A percentile compares a stretch with the other conserved stretches of the same genome.
Conservation (phyloP, 2,797 vertebrate genomes). For the Phoebastria nigripes region DNA sequence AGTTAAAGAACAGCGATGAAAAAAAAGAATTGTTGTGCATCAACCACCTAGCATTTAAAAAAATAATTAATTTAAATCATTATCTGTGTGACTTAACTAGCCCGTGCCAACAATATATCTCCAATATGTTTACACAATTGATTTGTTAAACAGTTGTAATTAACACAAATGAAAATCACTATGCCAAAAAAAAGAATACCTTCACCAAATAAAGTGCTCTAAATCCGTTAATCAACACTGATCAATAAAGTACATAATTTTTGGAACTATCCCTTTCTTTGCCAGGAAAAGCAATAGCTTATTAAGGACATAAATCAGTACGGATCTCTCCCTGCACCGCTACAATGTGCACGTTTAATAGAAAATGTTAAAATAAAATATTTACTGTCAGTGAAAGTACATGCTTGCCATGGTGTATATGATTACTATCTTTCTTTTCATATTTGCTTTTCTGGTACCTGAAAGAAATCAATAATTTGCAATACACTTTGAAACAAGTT, state of each 20-base stretch:
- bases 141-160: background rate
- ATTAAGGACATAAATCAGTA: background rate
- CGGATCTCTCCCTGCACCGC: background rate
- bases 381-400: background rate
- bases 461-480: constrained; percentile 16
- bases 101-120: background rate
- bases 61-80: background rate
- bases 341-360: background rate
- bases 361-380: background rate
- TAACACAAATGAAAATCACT: background rate
- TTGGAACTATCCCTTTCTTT: background rate
- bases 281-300: background rate
- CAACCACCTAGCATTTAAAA: background rate
- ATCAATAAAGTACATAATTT: background rate
- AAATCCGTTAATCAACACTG: background rate
- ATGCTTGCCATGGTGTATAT: background rate
- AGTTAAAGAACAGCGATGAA: background rate
- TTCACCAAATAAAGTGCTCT: background rate
- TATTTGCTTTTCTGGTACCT: background rate
- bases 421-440: background rate
- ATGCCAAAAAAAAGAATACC: background rate
- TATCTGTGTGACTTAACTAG: background rate
- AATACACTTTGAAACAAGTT: background rate
- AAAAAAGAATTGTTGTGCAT: background rate
- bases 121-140: background rate